Base-by-base conservation (phyloP, 2,888 invertebrate species). In the Unio pictorum region DNA sequence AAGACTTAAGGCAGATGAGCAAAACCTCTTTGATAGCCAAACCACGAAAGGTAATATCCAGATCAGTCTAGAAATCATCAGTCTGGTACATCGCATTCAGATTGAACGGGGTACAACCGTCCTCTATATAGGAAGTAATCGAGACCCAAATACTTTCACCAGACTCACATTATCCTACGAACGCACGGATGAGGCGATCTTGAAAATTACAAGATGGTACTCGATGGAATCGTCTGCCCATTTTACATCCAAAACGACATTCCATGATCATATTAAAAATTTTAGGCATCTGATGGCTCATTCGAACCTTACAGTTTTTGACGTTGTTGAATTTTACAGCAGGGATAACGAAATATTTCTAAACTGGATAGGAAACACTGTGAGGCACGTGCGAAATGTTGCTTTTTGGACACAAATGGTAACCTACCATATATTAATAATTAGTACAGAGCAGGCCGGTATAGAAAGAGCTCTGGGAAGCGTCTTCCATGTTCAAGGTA, bases 401-500 rank as follows among this genome's bases (percentile, higher is more conserved):
- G 34, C 66, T 1, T 71, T 75, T 55, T 86, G 86, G 86, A 72
- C 73, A 58, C 73, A 75, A 4, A 71, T 86, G 20, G 79, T 81
- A 1, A 79, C 78, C 8, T 84, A 83, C 72, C 79, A 86, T 67
- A 78, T 84, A 80, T 68, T 86, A 60, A 70, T 83, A 11, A 45
- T 83, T 56, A 80, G 82, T 30, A 83, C 83, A 62, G 86, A 84
- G 65, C 78, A 84, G 61, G 80, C 82, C 0, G 84, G 84, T 0
- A 73, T 82, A 15, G 86, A 86, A 67, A 64, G 86, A 30, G 84
- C 84, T 0, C 70, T 84, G 6, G 86, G 86, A 1, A 78, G 82
- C 54, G 76, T 81, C 1, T 84, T 76, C 62, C 84, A 71, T 61
- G 78, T 81, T 5, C 71, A 79, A 82, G 85, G 85, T 84, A 72